Base-by-base conservation (phyloP, 2,113 vertebrate genomes). In the Boleophthalmus pectinirostris region DNA sequence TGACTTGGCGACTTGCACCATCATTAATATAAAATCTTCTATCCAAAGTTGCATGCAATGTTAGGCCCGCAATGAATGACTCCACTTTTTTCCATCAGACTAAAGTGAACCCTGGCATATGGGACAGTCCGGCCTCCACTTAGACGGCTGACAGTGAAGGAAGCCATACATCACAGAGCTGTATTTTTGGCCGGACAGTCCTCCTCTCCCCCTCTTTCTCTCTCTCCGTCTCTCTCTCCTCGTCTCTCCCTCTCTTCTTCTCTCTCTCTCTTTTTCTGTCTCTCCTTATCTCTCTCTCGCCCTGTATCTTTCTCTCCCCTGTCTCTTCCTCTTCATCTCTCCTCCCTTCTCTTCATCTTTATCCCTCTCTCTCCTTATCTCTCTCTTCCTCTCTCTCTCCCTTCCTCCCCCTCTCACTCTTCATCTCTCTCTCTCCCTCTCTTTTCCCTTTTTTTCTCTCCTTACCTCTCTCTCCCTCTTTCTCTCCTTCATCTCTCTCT, bases 141-240 rank as follows among this genome's bases (percentile, higher is more conserved):
- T 83, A 86, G 88, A 86, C 69, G 77, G 77, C 87, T 85, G 86
- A 92, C 82, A 84, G 45, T 84, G 78, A 88, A 86, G 84, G 80
- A 91, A 82, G 85, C 80, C 80, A 90, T 91, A 85, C 78, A 91
- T 93, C 88, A 92, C 81, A 5, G 67, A 86, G 76, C 82, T 83
- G 54, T 85, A 71, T 75, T 73, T 88, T 82, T 84, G 83, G 85
- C 75, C 47, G 72, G 85, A 84, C 74, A 69, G 88, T 82, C 70
- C 74, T 20, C 82, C 80, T 29, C 29, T 29, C 54, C n/a, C 54
- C 54, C 7, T 56, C 53, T 21, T 8, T 54, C 53, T 23, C n/a
- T 11, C 70, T 24, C 69, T 61, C 80, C 80, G 64, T 15, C 23
- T 25, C 25, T 18, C 70, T n/a, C 69, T 58, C 80, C 80, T 66